A percentile compares a stretch with the other conserved stretches of the same genome.
Conservation (phyloP, 1,140 invertebrate genomes). For the Oreohelix idahoensis region DNA sequence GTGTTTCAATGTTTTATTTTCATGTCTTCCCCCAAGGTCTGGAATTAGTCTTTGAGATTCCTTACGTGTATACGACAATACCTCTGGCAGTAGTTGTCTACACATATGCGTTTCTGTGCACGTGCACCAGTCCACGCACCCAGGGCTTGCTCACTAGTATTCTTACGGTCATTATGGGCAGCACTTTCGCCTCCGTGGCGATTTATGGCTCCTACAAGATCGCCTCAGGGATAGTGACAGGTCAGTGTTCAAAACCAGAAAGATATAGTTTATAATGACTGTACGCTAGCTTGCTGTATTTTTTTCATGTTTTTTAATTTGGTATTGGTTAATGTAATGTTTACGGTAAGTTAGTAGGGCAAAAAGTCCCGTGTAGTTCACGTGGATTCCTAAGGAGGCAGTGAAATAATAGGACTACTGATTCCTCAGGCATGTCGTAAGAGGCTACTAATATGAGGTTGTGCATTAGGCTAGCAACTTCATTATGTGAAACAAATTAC, state of each 20-base stretch:
- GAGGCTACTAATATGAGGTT: no score
- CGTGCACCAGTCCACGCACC: slow-evolving; percentile 33
- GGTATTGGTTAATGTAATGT: no score
- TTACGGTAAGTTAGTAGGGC: no score
- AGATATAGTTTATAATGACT: no score
- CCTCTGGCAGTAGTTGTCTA: slow-evolving; percentile 47
- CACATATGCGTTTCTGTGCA: slow-evolving; percentile 48
- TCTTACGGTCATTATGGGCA: slow-evolving; percentile 50
- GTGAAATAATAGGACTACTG: no score
- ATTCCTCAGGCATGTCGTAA: no score
- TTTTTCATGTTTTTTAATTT: no score
- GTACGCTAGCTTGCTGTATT: no score
- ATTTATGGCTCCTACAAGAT: slow-evolving; percentile 54
- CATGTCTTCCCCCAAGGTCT: slow-evolving; percentile 29
- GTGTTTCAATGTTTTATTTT: neutral
- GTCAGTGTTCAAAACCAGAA: slow-evolving; percentile 35
- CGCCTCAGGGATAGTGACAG: slow-evolving; percentile 43
- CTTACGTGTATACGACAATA: slow-evolving; percentile 48
- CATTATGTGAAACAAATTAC: no score
- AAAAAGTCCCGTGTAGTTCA: no score
- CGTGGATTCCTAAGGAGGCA: no score
- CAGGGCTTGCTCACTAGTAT: slow-evolving; percentile 45
- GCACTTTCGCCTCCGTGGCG: slow-evolving; percentile 48
- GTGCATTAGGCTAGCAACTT: no score
- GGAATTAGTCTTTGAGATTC: slow-evolving; percentile 51